phyloP scores from a whole-genome alignment of 1,140 invertebrate genomes.

The Archegozetes longisetosus region DNA sequence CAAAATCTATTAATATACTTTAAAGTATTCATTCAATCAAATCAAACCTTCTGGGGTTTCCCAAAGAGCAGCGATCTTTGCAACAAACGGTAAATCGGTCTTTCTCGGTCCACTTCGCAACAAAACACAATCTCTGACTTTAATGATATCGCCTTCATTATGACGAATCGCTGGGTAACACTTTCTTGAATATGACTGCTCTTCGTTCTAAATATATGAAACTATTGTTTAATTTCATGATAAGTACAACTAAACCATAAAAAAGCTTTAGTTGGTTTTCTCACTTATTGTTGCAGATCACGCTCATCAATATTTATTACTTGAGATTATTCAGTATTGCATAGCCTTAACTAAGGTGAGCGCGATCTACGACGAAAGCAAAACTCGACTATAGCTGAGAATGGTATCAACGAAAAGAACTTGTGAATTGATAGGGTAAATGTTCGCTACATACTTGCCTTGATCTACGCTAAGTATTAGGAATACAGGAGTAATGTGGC shows the following conservation, averaged over 20 bases:
- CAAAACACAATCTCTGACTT: constrained; percentile 67
- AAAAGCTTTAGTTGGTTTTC: no score
- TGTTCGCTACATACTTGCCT: no score
- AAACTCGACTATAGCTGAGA: no score
- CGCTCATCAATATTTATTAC: no score
- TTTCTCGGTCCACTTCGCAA: constrained; percentile 62
- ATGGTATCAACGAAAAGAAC: no score
- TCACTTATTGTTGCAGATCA: no score
- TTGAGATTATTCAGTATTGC: no score
- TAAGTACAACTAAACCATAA: not conserved
- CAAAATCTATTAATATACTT: constrained; percentile 1
- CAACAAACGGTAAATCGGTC: constrained; percentile 79
- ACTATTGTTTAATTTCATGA: not conserved
- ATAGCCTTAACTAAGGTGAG: no score
- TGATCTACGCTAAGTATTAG: no score
- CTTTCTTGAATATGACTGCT: constrained; percentile 41
- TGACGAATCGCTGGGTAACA: constrained; percentile 82
- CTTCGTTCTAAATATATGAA: constrained; percentile 52
- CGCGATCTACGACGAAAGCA: no score
- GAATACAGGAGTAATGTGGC: no score
- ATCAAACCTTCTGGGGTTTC: constrained; percentile 81
- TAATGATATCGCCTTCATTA: constrained; percentile 58
- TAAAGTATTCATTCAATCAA: constrained; percentile 21
- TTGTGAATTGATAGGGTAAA: no score
- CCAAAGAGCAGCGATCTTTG: constrained; percentile 82